Evolutionary conservation across 2,888 invertebrate genomes (phyloP), one percentile per base, ranked within the genome.

Genomic region (Hydrotaea diabolus): DNA sequence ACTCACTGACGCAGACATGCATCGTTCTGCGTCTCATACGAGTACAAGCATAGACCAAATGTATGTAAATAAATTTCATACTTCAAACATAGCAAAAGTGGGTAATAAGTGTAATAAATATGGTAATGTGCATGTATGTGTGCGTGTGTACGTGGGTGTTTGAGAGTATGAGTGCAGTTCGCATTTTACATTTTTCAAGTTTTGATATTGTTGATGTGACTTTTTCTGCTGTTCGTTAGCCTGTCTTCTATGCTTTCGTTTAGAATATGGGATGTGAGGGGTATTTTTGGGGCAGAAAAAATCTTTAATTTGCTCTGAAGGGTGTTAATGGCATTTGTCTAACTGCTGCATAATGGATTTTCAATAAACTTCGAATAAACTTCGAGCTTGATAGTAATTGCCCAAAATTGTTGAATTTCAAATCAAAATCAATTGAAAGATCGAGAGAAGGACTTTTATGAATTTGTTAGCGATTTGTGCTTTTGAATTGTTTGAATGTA

Each of bases 21-120:
- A 0, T 4, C 62, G 17, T 1, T 0, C 36, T 36, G 0, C 31
- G 8, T 26, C 0, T 17, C 31, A 31, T 62, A 53, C 53, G 8
- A 43, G 19, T 9, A 13, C 31, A 31, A 31, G 21, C 64, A n/a
- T 36, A 11, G 17, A 71, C 21, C 39, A 13, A 81, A 74, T 62
- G 75, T 69, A 82, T 77, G 79, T 80, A 77, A 79, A 85, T 82
- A 85, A 82, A 82, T 80, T 82, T 79, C 77, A 23, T 55, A 79
- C 82, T 79, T 74, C 79, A 85, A 85, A 80, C 85, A 80, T 80
- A 46, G 77, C 73, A 69, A 82, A 79, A 85, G 82, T 85, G 77
- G 79, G 85, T 77, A 82, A 85, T 82, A 85, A 85, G 82, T 81
- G 82, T 80, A 85, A 85, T 85, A 85, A 85, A 85, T 82, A 85